Conservation (phyloP, 2,888 invertebrate genomes). For the Nomada lathburiana region DNA sequence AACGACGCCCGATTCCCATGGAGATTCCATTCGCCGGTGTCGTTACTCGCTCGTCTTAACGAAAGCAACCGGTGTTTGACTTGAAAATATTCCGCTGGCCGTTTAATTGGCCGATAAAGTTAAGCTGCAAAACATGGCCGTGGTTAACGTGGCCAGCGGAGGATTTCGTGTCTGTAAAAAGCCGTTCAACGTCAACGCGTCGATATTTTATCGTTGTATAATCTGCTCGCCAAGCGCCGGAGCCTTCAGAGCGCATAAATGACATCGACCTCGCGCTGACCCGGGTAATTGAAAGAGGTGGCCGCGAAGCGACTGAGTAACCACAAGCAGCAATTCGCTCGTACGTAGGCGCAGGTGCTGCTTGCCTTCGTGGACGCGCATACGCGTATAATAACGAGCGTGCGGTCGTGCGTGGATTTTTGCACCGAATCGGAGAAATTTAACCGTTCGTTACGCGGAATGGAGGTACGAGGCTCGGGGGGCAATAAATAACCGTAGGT, state of each 20-base stretch:
- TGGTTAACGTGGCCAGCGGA: constrained; percentile 22
- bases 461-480: background rate
- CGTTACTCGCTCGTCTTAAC: constrained; percentile 41
- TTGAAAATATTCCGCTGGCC: constrained; percentile 33
- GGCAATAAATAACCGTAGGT: background rate
- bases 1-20: constrained; percentile 1
- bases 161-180: constrained; percentile 40
- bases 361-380: constrained; percentile 19
- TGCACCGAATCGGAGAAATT: constrained; percentile 41
- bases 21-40: constrained; percentile 30
- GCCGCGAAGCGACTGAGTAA: constrained; percentile 65
- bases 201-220: constrained; percentile 51
- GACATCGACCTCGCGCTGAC: constrained; percentile 69
- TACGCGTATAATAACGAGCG: constrained; percentile 46
- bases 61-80: constrained; percentile 42
- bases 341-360: constrained; percentile 61
- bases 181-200: constrained; percentile 42
- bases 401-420: constrained; percentile 49
- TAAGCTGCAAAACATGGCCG: constrained; percentile 32
- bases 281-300: constrained; percentile 74
- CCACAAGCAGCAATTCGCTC: constrained; percentile 58
- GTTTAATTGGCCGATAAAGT: constrained; percentile 39
- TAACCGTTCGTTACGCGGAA: background rate
- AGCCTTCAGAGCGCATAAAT: constrained; percentile 61
- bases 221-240: constrained; percentile 26